Conservation (phyloP, 37 sponge, comb jelly and placozoan genomes). For the Eunapius fragilis region DNA sequence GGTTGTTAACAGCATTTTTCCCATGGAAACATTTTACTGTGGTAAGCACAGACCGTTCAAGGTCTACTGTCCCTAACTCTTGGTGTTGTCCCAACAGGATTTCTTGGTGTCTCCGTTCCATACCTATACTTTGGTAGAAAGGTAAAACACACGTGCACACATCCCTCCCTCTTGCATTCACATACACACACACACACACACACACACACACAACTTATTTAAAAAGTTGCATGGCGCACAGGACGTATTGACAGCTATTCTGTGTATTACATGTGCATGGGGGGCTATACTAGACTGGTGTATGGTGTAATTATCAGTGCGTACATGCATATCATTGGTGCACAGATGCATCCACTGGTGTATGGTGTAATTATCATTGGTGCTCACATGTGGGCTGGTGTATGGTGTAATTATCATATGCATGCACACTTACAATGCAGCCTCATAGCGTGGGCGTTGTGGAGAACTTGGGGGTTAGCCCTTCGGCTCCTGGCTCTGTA, state of each 20-base stretch:
- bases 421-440: not conserved
- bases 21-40: slow-evolving; percentile 31
- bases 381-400: not conserved
- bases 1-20: slow-evolving; percentile 67
- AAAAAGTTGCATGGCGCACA: too few relatives aligned
- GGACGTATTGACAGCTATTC: not conserved
- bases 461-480: not conserved
- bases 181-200: slow-evolving; percentile 40
- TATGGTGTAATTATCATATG: not conserved
- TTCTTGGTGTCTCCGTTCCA: slow-evolving; percentile 76
- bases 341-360: not conserved
- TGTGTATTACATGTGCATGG: not conserved
- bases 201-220: not conserved
- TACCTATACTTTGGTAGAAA: slow-evolving; percentile 78
- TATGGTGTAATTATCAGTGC: not conserved
- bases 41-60: slow-evolving; percentile 30
- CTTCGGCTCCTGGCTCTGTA: slow-evolving; percentile 3
- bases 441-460: not conserved
- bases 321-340: not conserved
- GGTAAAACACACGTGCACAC: slow-evolving; percentile 30
- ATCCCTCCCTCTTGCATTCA: not conserved
- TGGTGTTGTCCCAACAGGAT: slow-evolving; percentile 35
- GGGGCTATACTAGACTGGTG: not conserved
- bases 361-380: too few relatives aligned
- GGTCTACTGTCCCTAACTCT: not conserved